Base-by-base conservation (phyloP, 2,113 vertebrate genomes). In the Eolophus roseicapilla region DNA sequence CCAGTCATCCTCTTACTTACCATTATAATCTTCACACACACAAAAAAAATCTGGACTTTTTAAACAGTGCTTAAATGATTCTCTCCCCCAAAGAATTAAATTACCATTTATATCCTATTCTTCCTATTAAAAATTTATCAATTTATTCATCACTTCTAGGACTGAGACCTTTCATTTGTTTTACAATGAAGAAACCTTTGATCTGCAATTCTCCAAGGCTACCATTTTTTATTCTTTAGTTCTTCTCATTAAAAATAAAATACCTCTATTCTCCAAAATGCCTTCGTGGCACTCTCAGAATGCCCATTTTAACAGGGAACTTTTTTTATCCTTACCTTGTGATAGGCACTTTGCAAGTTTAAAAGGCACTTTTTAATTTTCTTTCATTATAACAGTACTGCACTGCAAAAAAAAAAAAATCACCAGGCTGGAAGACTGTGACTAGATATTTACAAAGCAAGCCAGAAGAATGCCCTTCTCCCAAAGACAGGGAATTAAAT, bases 201-300 rank as follows among this genome's bases (percentile, higher is more conserved):
- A 97, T 98, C 96, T 93, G 84, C 96, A 96, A 91, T 97, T 97
- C 97, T 98, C 96, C 92, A 97, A 96, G 96, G 94, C 94, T 94
- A 93, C 92, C 86, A 95, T 93, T 97, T 98, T 97, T 97, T 95
- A 97, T 97, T 97, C 96, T 94, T 96, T 87, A 93, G 95, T 96
- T 98, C 97, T 95, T 96, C 97, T 98, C 97, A 97, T 98, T 98
- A 98, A 98, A 98, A 97, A 97, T 98, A 98, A 98, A 96, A 97
- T 94, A 95, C 93, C 85, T 96, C 90, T 92, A 94, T 89, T 97
- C 97, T 97, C 96, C 91, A 94, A 95, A 96, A 97, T 46, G 97
- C 96, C 97, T 97, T 96, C 94, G 96, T 93, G 85, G 90, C 93
- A 96, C 96, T 96, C 96, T 97, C 96, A 91, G 94, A 97, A 96